These are phyloP conservation scores for Aleiodes testaceus DNA, from an alignment of 2,888 invertebrate species.

Conservation along the genomic window DNA sequence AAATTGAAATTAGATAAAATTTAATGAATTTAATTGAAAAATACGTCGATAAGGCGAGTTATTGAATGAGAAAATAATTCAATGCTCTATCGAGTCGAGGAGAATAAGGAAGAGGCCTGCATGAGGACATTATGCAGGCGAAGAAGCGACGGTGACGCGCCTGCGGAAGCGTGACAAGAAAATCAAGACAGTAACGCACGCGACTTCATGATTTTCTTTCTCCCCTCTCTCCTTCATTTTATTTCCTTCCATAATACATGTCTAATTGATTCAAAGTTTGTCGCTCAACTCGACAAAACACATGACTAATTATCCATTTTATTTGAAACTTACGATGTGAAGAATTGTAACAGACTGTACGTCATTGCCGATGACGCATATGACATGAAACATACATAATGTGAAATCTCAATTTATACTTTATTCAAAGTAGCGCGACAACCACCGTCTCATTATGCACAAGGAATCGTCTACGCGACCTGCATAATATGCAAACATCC, in stretches of 20 bases:
- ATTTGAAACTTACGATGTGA: background rate
- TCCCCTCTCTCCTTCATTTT: background rate
- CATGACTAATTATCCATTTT: constrained; percentile 3
- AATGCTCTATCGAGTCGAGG: constrained; percentile 6
- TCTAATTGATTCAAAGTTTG: background rate
- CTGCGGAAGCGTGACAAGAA: constrained; percentile 64
- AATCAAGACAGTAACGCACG: constrained; percentile 43
- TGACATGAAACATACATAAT: constrained; percentile 25
- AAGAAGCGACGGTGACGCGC: constrained; percentile 65
- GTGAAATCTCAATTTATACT: constrained; percentile 53
- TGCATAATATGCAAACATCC: constrained; percentile 71
- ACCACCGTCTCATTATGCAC: constrained; percentile 70
- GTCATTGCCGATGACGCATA: constrained; percentile 35
- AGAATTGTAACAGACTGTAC: background rate
- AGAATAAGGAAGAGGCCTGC: constrained; percentile 31
- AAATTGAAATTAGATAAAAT: no score
- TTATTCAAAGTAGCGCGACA: constrained; percentile 68
- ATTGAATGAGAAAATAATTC: background rate
- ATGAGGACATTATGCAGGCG: constrained; percentile 59
- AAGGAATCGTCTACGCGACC: constrained; percentile 70
- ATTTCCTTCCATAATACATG: background rate
- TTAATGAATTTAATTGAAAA: background rate
- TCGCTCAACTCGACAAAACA: background rate
- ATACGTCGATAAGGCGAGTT: no score
- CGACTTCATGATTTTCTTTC: constrained; percentile 25